phyloP scores from a whole-genome alignment of 2,888 invertebrate genomes.

The Cantharis rufa region DNA sequence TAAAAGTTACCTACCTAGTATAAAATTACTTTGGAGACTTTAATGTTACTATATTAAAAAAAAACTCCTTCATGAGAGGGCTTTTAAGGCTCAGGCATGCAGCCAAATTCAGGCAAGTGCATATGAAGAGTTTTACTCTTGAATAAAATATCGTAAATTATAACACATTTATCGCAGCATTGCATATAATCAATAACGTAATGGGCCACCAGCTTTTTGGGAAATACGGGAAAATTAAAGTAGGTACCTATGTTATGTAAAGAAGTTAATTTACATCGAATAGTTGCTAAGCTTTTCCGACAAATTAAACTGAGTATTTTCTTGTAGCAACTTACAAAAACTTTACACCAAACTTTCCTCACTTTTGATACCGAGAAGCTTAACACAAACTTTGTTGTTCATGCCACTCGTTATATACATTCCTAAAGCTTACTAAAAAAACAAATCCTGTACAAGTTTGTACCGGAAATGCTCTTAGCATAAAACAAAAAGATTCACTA shows the following conservation, averaged over 20 bases:
- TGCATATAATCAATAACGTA: background rate
- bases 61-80: slow-evolving; percentile 20
- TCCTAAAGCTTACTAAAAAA: slow-evolving; percentile 35
- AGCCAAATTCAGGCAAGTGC: slow-evolving; percentile 29
- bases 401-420: slow-evolving; percentile 35
- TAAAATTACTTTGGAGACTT: slow-evolving; percentile 19
- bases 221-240: background rate
- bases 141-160: slow-evolving; percentile 24
- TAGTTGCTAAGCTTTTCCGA: slow-evolving; percentile 22
- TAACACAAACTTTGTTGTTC: slow-evolving; percentile 30
- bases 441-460: slow-evolving; percentile 39
- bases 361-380: slow-evolving; percentile 32
- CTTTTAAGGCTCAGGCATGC: slow-evolving; percentile 24
- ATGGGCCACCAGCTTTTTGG: background rate
- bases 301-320: slow-evolving; percentile 28
- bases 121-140: slow-evolving; percentile 22
- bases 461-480: slow-evolving; percentile 30
- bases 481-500: slow-evolving; percentile 20
- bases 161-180: slow-evolving; percentile 18
- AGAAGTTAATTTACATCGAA: background rate
- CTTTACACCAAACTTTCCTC: slow-evolving; percentile 24
- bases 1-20: slow-evolving; percentile 2
- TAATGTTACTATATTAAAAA: slow-evolving; percentile 13
- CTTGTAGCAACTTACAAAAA: slow-evolving; percentile 21
- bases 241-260: background rate